Evolutionary conservation across 2,113 vertebrate genomes (phyloP).

Genomic region (Condylura cristata): DNA sequence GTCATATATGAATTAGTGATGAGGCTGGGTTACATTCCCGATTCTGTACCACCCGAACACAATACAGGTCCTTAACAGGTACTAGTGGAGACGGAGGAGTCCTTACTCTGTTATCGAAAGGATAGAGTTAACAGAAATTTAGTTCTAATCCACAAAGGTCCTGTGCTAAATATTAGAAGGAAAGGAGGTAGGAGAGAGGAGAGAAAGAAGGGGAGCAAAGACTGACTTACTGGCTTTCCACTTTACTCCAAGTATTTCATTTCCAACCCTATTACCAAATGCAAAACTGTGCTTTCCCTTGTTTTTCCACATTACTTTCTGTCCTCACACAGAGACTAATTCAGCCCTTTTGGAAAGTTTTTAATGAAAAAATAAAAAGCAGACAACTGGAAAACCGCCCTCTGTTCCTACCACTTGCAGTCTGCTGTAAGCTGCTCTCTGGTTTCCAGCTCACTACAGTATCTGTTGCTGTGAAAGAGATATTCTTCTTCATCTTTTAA

Average conservation of each 20-base stretch:
- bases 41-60: neutral
- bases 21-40: neutral
- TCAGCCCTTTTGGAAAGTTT: neutral
- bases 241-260: neutral
- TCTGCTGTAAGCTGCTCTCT: slow-evolving; percentile 17
- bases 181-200: neutral
- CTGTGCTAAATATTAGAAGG: neutral
- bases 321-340: neutral
- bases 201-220: neutral
- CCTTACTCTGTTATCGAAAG: slow-evolving; percentile 13
- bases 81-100: neutral
- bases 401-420: neutral
- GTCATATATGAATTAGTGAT: slow-evolving; percentile 38
- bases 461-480: slow-evolving; percentile 50
- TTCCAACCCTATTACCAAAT: neutral
- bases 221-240: neutral
- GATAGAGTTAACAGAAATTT: neutral
- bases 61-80: neutral
- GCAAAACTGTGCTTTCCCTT: neutral
- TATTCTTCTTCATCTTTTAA: slow-evolving; percentile 56
- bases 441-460: slow-evolving; percentile 46
- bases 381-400: neutral
- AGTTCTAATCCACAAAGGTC: neutral
- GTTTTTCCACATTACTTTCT: slow-evolving; percentile 21
- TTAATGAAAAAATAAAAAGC: neutral